Percentiles rank a stretch among this genome's conserved stretches.
These are phyloP conservation scores for Sebastiscus tertius DNA, from an alignment of 2,797 vertebrate species.

Conservation along the genomic window DNA sequence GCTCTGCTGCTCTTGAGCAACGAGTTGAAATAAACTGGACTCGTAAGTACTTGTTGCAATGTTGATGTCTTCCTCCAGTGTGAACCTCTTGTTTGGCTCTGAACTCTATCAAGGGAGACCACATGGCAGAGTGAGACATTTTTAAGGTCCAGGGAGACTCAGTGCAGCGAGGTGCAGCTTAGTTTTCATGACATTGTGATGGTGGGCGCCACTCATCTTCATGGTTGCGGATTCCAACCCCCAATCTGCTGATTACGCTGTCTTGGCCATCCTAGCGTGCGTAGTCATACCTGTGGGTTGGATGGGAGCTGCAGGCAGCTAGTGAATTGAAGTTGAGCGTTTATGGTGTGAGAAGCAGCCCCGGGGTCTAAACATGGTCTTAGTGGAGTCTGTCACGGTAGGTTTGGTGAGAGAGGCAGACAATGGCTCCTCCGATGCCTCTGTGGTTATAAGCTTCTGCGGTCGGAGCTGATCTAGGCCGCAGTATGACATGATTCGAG, in stretches of 20 bases:
- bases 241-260: slow-evolving; percentile 76
- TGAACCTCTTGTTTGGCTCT: slow-evolving; percentile 48
- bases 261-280: slow-evolving; percentile 65
- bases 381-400: slow-evolving; percentile 76
- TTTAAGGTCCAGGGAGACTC: slow-evolving; percentile 51
- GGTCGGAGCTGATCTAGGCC: slow-evolving; percentile 47
- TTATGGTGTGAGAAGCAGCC: slow-evolving; percentile 75
- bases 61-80: slow-evolving; percentile 54
- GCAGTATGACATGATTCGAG: slow-evolving; percentile 58
- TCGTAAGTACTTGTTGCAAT: slow-evolving; percentile 55
- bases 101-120: slow-evolving; percentile 44
- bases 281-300: slow-evolving; percentile 79
- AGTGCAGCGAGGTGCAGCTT: slow-evolving; percentile 55
- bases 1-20: slow-evolving; percentile 58
- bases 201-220: slow-evolving; percentile 75
- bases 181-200: slow-evolving; percentile 65
- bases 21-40: slow-evolving; percentile 59
- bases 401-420: slow-evolving; percentile 69
- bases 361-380: slow-evolving; percentile 63
- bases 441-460: slow-evolving; percentile 57
- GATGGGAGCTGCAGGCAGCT: slow-evolving; percentile 67
- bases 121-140: slow-evolving; percentile 50
- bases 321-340: slow-evolving; percentile 70
- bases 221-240: slow-evolving; percentile 70
- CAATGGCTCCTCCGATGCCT: slow-evolving; percentile 65